Base-by-base conservation (phyloP, 2,113 vertebrate genomes). In the Polypterus bichir region DNA sequence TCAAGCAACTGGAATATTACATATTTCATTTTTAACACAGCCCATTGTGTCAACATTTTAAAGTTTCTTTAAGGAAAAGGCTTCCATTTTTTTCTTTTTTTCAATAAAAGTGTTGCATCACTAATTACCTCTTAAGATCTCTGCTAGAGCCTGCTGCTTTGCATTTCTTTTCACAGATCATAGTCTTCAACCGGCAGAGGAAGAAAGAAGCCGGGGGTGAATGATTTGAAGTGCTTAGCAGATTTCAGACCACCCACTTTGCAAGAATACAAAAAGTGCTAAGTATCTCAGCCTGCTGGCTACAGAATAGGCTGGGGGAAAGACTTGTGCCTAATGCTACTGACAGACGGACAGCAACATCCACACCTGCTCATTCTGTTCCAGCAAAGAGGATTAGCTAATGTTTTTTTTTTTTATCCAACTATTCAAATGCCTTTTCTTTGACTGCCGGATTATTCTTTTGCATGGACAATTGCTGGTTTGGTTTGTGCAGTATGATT, bases 41-140 rank as follows among this genome's bases (percentile, higher is more conserved):
- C 27, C 27, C 27, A 27, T 27, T 27, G 27, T 27, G 27, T 27
- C 27, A 27, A 27, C 27, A 27, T 27, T 27, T 27, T 27, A 27
- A 27, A 27, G 27, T 27, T 27, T 27, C 27, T 27, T 27, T 27
- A 27, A 27, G 27, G 27, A 27, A 27, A 27, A 27, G 27, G 27
- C 27, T 27, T 27, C 27, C 27, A 27, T 27, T 27, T 27, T 27
- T 27, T 27, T 27, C 27, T 27, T 27, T 27, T 27, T 27, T 27
- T 27, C 27, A 27, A 27, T 27, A 27, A 27, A 27, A 27, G 27
- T 27, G 27, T 27, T 52, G 51, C 7, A 7, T 52, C n/a, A 8
- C 27, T 62, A 58, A 62, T 66, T 62, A 48, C 45, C 46, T 45
- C 56, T 55, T 7, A 55, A 57, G 45, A 62, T 53, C n/a, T 56